Base-by-base conservation (phyloP, 2,888 invertebrate genomes). In the Seira ritae region DNA sequence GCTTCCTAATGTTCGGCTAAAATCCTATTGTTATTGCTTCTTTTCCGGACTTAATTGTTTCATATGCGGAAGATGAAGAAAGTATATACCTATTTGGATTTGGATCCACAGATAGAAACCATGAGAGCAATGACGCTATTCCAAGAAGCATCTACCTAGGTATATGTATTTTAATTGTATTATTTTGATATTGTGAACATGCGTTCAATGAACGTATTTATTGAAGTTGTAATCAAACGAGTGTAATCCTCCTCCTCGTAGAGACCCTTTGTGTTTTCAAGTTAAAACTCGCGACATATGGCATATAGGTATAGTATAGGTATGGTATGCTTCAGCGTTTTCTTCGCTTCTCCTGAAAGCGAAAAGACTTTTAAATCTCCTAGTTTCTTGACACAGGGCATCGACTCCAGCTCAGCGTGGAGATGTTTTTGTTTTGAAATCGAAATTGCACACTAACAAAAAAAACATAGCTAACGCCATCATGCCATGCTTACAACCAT, bases 301-400 rank as follows among this genome's bases (percentile, higher is more conserved):
- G 79, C 22, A 23, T 23, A 42, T 71, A 66, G n/a, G n/a, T n/a
- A n/a, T n/a, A 8, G 42, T 42, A 8, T 42, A 42, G 12, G 42
- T 42, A 42, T 42, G 42, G 12, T 42, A 50, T 50, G 50, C 50
- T 3, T 50, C 50, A 50, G 50, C 50, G 50, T 50, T 50, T 50
- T 50, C 15, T 50, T 50, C 24, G 65, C 67, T 72, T 37, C 69
- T 62, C 1, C 55, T 42, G 50, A 31, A n/a, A n/a, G 1, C 24
- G 68, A 4, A 31, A 31, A 31, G 75, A 62, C 75, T 50, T 81
- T 81, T 75, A 81, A 81, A 75, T 81, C 75, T 75, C 80, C 80
- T 75, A 75, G 80, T 81, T 81, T 81, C 75, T 80, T 80, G 68
- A 74, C 80, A 67, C 80, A 31, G 62, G 70, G 17, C 31, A 60